phyloP scores from a whole-genome alignment of 2,797 vertebrate species.

The Cottoperca gobio region DNA sequence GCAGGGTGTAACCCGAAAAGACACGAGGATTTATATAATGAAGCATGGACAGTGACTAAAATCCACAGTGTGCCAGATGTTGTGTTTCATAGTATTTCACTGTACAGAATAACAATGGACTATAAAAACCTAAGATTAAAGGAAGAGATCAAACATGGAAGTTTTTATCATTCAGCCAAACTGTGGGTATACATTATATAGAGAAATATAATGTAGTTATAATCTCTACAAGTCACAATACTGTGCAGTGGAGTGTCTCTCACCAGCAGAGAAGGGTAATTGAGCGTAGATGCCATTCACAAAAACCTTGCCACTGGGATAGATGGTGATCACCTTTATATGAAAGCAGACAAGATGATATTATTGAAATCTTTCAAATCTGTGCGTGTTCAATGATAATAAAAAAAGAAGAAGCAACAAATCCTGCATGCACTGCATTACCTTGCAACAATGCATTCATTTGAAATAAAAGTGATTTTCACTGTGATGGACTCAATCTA shows the following conservation, averaged over 20 bases:
- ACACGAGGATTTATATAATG: background rate
- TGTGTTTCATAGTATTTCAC: background rate
- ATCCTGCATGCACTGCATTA: background rate
- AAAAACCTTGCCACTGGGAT: slow-evolving; percentile 86
- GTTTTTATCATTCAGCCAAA: background rate
- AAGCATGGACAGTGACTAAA: background rate
- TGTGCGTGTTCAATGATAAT: background rate
- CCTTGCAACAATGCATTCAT: background rate
- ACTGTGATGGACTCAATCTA: background rate
- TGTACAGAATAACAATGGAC: background rate
- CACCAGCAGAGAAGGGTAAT: slow-evolving; percentile 89
- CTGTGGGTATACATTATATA: background rate
- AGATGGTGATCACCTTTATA: slow-evolving; percentile 85
- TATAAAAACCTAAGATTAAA: background rate
- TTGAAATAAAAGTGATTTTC: background rate
- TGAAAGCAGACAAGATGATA: slow-evolving; percentile 19
- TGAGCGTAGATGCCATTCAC: slow-evolving; percentile 89
- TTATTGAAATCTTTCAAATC: background rate
- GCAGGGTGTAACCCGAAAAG: background rate
- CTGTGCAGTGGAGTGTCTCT: slow-evolving; percentile 19
- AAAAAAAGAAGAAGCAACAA: background rate
- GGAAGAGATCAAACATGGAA: background rate
- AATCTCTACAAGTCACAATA: background rate
- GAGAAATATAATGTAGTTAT: background rate
- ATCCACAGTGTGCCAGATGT: background rate